Base-by-base conservation (phyloP, 2,888 invertebrate species). In the Apomyelois bistriatella region DNA sequence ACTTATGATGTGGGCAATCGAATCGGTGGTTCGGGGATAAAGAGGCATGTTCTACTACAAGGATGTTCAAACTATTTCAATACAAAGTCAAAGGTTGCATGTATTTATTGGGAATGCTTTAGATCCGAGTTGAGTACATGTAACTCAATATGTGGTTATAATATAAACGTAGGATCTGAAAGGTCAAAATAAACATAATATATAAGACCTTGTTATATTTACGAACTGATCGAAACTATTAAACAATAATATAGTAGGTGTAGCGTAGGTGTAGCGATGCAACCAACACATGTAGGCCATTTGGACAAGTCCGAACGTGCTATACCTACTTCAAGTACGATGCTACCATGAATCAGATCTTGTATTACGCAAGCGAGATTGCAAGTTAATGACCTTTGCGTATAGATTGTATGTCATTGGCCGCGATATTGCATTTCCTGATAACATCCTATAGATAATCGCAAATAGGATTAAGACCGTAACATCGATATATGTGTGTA, bases 381-480 rank as follows among this genome's bases (percentile, higher is more conserved):
- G 41, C 42, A 8, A 35, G 51, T 51, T 51, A 51, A 42, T 42
- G 51, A 51, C 51, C 51, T 51, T 48, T 41, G 16, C 3, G 17
- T 16, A 36, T 2, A 46, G 32, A 46, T 35, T 32, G 46, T 35
- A 46, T 46, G 32, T 32, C 32, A 46, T 16, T 46, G 46, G 30
- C 15, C 32, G 32, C 32, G 30, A 9, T 32, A 35, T 46, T 46
- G 35, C 46, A 46, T 15, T 15, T 46, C 46, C 46, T 46, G 32
- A 46, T 46, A 46, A 32, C 16, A 30, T 46, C n/a, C 8, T 5
- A 10, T 15, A 6, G n/a, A 32, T 16, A 46, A 15, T 10, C 12
- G 4, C 16, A 10, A 40, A 40, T 40, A 7, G 36, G 7, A 5
- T 2, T 13, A 3, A 3, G 22, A 22, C 22, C 22, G 3, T 22